Percentiles rank a stretch among this genome's conserved stretches.
Conservation (phyloP, 2,113 vertebrate species). For the Apaloderma vittatum region DNA sequence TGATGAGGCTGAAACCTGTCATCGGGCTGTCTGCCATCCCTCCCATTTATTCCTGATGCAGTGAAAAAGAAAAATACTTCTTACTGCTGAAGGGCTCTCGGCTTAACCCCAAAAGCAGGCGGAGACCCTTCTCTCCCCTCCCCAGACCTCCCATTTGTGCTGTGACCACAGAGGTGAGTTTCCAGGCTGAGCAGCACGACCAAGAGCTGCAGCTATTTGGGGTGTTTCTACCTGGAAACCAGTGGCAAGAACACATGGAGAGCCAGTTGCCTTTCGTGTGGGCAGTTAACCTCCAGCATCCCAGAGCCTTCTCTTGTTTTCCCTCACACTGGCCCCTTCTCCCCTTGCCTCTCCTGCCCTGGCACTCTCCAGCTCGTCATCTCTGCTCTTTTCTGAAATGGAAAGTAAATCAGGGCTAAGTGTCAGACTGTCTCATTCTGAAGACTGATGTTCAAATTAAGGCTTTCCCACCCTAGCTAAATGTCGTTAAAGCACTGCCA, state of each 20-base stretch:
- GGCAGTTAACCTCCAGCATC: neutral
- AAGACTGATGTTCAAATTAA: neutral
- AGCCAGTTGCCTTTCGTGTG: rapidly evolving
- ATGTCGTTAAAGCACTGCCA: neutral
- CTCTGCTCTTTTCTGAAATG: neutral
- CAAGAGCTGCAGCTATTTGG: rapidly evolving
- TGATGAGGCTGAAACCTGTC: neutral
- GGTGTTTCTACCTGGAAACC: neutral
- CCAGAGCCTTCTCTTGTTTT: neutral
- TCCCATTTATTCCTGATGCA: rapidly evolving
- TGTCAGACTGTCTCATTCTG: neutral
- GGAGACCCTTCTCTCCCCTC: too few relatives aligned
- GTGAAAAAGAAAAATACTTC: neutral
- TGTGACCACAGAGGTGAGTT: too few relatives aligned
- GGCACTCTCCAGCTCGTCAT: neutral
- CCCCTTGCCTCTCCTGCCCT: rapidly evolving
- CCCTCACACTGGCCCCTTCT: rapidly evolving
- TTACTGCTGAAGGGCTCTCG: rapidly evolving
- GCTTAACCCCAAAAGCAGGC: neutral
- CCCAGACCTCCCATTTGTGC: rapidly evolving
- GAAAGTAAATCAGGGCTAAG: neutral
- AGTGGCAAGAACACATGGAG: rapidly evolving
- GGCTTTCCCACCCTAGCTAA: neutral
- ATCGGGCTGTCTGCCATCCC: rapidly evolving
- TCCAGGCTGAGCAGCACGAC: neutral